Evolutionary conservation across 2,888 invertebrate genomes (phyloP).

Genomic region (Cactoblastis cactorum): DNA sequence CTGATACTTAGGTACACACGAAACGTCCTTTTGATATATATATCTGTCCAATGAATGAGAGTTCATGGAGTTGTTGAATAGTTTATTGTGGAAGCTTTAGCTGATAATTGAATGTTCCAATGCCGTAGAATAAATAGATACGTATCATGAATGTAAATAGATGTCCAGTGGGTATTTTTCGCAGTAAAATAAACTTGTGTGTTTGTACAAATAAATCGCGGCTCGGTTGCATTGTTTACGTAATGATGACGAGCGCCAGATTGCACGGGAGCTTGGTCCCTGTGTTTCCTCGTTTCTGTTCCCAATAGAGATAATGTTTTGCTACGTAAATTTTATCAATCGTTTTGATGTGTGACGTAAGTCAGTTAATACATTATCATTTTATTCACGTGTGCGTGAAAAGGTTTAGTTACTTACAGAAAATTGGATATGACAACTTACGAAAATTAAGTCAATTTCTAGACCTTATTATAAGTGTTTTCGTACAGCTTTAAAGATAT

Average conservation of each 20-base stretch:
- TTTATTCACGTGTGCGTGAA: background rate
- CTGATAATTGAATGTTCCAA: background rate
- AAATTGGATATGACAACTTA: background rate
- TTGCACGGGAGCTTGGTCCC: background rate
- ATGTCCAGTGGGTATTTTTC: background rate
- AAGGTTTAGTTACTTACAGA: background rate
- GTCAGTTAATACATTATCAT: background rate
- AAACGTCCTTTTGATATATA: background rate
- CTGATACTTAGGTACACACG: background rate
- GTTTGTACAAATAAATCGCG: background rate
- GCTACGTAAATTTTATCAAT: background rate
- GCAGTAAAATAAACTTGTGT: background rate
- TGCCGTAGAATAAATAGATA: background rate
- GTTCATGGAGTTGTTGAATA: background rate
- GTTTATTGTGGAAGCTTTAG: background rate
- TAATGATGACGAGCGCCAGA: background rate
- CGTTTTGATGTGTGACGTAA: background rate
- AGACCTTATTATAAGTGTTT: too few relatives aligned
- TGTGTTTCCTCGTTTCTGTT: too few relatives aligned
- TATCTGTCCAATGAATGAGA: background rate
- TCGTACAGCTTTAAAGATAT: too few relatives aligned
- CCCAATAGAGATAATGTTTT: too few relatives aligned
- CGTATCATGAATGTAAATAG: slow-evolving; percentile 1
- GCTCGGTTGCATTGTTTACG: background rate
- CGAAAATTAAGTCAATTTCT: too few relatives aligned